A percentile compares a stretch with the other conserved stretches of the same genome.
Conservation (phyloP, 2,888 invertebrate species). For the Aricia artaxerxes region DNA sequence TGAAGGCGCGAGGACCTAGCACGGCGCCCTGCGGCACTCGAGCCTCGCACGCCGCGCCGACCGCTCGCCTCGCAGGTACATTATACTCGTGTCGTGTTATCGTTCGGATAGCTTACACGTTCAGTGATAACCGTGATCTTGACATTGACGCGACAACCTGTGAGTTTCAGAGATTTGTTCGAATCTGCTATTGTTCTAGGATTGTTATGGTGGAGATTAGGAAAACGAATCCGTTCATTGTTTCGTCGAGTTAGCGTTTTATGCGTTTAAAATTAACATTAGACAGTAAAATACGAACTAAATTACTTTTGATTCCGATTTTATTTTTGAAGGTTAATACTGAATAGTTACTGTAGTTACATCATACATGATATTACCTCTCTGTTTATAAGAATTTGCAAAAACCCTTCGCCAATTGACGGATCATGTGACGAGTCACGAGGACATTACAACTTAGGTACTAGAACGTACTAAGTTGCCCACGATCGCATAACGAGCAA, state of each 20-base stretch:
- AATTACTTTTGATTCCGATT: neutral
- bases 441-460: slow-evolving; percentile 32
- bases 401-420: neutral
- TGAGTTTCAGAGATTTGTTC: slow-evolving; percentile 50
- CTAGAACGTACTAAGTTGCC: slow-evolving; percentile 5
- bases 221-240: slow-evolving; percentile 46
- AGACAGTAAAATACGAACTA: neutral
- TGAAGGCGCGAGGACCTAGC: slow-evolving; percentile 56
- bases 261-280: neutral
- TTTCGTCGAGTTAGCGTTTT: slow-evolving; percentile 4
- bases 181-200: slow-evolving; percentile 66
- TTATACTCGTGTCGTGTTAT: slow-evolving; percentile 60
- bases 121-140: slow-evolving; percentile 51
- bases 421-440: slow-evolving; percentile 40
- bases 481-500: neutral
- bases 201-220: slow-evolving; percentile 61
- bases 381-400: neutral
- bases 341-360: neutral
- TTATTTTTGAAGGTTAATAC: neutral
- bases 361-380: neutral
- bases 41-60: slow-evolving; percentile 65
- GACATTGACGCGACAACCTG: slow-evolving; percentile 54
- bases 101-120: slow-evolving; percentile 43
- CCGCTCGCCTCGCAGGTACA: slow-evolving; percentile 65
- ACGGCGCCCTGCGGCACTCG: slow-evolving; percentile 65